Conservation (phyloP, 2,888 invertebrate species). For the Lordiphosa fenestrarum region DNA sequence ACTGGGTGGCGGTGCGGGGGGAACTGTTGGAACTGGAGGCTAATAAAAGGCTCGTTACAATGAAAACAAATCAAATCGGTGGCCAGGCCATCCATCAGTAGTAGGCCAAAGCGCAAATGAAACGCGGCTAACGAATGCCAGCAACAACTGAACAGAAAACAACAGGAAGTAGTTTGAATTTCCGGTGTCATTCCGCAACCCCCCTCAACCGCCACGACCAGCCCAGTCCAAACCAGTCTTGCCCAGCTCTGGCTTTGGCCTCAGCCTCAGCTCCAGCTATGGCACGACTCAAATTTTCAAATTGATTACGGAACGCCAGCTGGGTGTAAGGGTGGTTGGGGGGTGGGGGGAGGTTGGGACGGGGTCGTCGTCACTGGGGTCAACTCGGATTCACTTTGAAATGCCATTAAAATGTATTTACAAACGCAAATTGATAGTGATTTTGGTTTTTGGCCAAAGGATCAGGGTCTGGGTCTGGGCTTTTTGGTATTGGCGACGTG, state of each 20-base stretch:
- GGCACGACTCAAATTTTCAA: conserved; percentile 49
- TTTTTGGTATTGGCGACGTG: conserved; percentile 38
- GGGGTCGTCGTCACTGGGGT: conserved; percentile 14
- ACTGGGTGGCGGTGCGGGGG: neutral
- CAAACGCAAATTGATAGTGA: conserved; percentile 74
- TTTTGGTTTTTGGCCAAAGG: conserved; percentile 45
- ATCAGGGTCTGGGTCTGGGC: conserved; percentile 6
- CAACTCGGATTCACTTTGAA: conserved; percentile 66
- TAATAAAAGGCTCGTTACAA: conserved; percentile 73
- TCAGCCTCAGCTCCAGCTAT: conserved; percentile 11
- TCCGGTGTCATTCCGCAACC: conserved; percentile 64
- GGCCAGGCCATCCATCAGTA: conserved; percentile 62
- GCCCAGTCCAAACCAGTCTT: conserved; percentile 1
- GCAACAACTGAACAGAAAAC: conserved; percentile 27
- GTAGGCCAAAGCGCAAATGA: conserved; percentile 63
- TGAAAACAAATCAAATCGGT: conserved; percentile 71
- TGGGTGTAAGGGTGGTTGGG: neutral
- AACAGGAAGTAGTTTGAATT: conserved; percentile 76
- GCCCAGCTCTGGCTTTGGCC: conserved; percentile 9
- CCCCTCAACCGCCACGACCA: neutral
- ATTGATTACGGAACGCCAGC: conserved; percentile 54
- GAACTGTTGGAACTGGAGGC: conserved; percentile 34
- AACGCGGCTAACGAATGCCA: conserved; percentile 62
- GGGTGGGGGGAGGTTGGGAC: conserved; percentile 1
- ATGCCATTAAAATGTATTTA: conserved; percentile 76